These are phyloP conservation scores for Felis catus DNA, from an alignment of 2,113 vertebrate species.

Conservation along the genomic window F.catus_Fca126_mat1.0 CM031411.1:36726001-36726500, in stretches of 20 bases:
- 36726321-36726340: neutral
- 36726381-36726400: conserved; percentile 46
- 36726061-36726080: conserved; percentile 28
- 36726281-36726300: conserved; percentile 16
- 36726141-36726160: conserved; percentile 31
- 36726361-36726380: conserved; percentile 17
- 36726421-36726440: neutral
- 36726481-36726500: conserved; percentile 39
- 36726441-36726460: neutral
- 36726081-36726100: neutral
- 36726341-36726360: neutral
- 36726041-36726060: neutral
- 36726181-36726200: neutral
- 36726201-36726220: neutral
- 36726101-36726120: neutral
- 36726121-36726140: neutral
- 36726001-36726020: neutral
- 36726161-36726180: conserved; percentile 22
- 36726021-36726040: conserved; percentile 45
- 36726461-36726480: conserved; percentile 47
- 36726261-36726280: conserved; percentile 15
- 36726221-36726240: neutral
- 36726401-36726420: neutral
- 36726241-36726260: neutral
- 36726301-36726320: neutral